Evolutionary conservation across 2,888 invertebrate species (phyloP), one percentile per base, ranked within the genome.

Genomic region (Camptogramma bilineatum): DNA sequence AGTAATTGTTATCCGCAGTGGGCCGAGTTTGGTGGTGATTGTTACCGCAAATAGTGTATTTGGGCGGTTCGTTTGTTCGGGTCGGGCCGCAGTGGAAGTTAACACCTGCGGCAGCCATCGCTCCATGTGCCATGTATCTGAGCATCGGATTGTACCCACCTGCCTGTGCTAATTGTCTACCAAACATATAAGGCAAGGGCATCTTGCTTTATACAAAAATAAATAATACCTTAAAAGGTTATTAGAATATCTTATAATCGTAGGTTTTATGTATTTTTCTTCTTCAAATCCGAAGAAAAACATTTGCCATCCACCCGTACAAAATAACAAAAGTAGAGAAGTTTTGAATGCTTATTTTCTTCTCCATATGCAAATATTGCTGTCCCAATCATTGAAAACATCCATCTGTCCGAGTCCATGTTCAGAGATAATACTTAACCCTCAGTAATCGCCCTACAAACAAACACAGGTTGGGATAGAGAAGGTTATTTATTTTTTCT

Each of bases 401-500:
- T 76, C 83, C 91, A 90, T 87, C 85, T 91, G 91, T 75, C 73
- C 73, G 66, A 76, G 74, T 83, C 74, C 80, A 75, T 82, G 81
- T 84, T 79, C 74, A 72, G 74, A 89, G 89, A 91, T 88, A 89
- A 91, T 90, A 87, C 85, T 86, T 82, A 83, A 83, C 86, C 90
- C 87, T 84, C 85, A 86, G 90, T 91, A 91, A 91, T 89, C 86
- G 82, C 73, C 75, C 80, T 80, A 87, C 86, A 90, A 91, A 92
- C 88, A 91, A 91, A 91, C 87, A 88, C 80, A 80, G 87, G 85
- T 88, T 82, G 82, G 86, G 82, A 87, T 89, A 88, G 88, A 90
- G 86, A 86, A 82, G 84, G 84, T 88, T 90, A 87, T 91, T 90
- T 91, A 85, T 91, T 91, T 92, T 91, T 91, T 88, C 86, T 86